These are phyloP conservation scores for Cydia fagiglandana DNA, from an alignment of 1,140 invertebrate genomes.

Conservation along the genomic window DNA sequence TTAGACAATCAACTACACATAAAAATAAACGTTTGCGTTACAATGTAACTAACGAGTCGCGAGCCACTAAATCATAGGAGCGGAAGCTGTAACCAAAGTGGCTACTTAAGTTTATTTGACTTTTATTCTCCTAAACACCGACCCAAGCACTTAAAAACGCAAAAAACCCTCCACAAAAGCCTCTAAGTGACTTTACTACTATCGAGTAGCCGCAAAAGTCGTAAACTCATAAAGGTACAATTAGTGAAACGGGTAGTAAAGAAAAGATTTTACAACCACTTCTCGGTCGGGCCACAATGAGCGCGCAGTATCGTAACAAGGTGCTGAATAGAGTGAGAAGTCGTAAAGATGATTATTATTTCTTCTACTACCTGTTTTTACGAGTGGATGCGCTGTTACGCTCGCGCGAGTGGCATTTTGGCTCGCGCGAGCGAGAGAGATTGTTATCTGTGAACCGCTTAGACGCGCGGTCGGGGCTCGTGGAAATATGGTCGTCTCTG, in stretches of 20 bases:
- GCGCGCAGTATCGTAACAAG: conserved; percentile 79
- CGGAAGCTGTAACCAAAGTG: conserved; percentile 7
- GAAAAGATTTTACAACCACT: conserved; percentile 79
- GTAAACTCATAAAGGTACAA: conserved; percentile 79
- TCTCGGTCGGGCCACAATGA: conserved; percentile 74
- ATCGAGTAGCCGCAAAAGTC: conserved; percentile 74
- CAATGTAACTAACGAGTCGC: not conserved
- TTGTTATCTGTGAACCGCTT: conserved; percentile 51
- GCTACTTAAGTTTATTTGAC: conserved; percentile 14
- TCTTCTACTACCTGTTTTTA: conserved; percentile 81
- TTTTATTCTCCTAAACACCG: conserved; percentile 32
- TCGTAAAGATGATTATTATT: conserved; percentile 81
- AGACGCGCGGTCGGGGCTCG: conserved; percentile 46
- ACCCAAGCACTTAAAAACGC: conserved; percentile 38
- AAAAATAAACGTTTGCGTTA: not conserved
- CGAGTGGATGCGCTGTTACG: conserved; percentile 58
- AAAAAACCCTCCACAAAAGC: conserved; percentile 61
- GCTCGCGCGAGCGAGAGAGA: conserved; percentile 55
- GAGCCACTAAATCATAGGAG: conserved; percentile 29
- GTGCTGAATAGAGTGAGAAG: conserved; percentile 81
- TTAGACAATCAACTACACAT: not conserved
- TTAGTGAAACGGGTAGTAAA: conserved; percentile 78
- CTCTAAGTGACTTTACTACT: conserved; percentile 65
- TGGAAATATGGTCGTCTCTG: conserved; percentile 60
- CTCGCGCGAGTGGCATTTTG: conserved; percentile 40